Evolutionary conservation across 1,140 invertebrate genomes (phyloP).

Genomic region (Pseudomyrmex pallidus): DNA sequence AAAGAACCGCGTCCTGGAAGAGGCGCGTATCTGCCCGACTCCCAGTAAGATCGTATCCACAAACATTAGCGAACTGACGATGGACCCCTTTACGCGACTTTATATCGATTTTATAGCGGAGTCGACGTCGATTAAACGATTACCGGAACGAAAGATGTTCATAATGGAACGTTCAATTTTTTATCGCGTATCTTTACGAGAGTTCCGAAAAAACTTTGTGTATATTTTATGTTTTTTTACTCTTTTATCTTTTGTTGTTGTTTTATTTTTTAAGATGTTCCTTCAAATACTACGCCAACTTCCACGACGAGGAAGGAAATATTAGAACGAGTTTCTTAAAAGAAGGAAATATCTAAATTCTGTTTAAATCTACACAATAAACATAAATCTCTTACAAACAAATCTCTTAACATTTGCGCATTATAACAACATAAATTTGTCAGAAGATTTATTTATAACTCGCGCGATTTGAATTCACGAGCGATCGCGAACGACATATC

Average conservation of each 20-base stretch:
- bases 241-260: no score
- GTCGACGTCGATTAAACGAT: slow-evolving; percentile 68
- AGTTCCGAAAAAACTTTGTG: not conserved
- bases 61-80: slow-evolving; percentile 64
- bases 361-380: no score
- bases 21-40: slow-evolving; percentile 42
- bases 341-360: no score
- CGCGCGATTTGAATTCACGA: slow-evolving; percentile 50
- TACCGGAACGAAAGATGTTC: slow-evolving; percentile 65
- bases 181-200: slow-evolving; percentile 61
- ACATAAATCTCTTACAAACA: no score
- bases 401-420: no score
- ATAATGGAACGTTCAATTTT: slow-evolving; percentile 60
- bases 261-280: no score
- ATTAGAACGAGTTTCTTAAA: no score
- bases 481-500: slow-evolving; percentile 9
- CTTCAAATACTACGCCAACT: no score
- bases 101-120: slow-evolving; percentile 66
- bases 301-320: not conserved
- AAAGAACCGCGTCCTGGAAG: slow-evolving; percentile 17
- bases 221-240: slow-evolving; percentile 30
- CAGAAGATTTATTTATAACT: slow-evolving; percentile 53
- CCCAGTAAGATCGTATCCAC: slow-evolving; percentile 51
- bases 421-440: slow-evolving; percentile 6
- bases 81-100: slow-evolving; percentile 59